Evolutionary conservation across 2,113 vertebrate species (phyloP).

Genomic region (Cololabis saira): DNA sequence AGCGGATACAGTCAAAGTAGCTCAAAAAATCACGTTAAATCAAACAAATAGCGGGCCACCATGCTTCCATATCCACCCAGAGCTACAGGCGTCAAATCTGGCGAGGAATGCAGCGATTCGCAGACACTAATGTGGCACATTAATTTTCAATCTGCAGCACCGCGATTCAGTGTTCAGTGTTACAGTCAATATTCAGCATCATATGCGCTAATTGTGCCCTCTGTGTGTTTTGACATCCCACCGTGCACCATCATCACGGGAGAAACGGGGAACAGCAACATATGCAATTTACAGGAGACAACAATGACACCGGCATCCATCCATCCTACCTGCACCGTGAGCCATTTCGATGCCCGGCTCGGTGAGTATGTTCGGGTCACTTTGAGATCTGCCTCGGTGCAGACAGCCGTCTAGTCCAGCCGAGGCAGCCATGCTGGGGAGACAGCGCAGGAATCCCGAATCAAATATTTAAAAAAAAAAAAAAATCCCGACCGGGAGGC

Average conservation of each 20-base stretch:
- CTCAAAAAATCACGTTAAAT: slow-evolving; percentile 24
- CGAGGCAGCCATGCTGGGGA: slow-evolving; percentile 90
- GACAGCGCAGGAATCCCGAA: slow-evolving; percentile 78
- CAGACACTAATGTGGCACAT: slow-evolving; percentile 55
- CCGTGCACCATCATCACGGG: slow-evolving; percentile 35
- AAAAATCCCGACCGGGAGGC: slow-evolving; percentile 75
- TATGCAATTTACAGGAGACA: not conserved
- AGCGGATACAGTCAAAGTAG: slow-evolving; percentile 25
- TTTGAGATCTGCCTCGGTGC: slow-evolving; percentile 94
- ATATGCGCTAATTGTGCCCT: slow-evolving; percentile 58
- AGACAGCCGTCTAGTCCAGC: slow-evolving; percentile 91
- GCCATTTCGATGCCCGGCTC: slow-evolving; percentile 85
- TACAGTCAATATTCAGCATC: slow-evolving; percentile 43
- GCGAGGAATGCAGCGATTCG: slow-evolving; percentile 45
- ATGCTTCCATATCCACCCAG: slow-evolving; percentile 44
- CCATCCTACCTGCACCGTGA: slow-evolving; percentile 87
- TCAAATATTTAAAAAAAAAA: slow-evolving; percentile 82
- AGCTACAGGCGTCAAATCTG: slow-evolving; percentile 60
- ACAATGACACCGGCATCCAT: slow-evolving; percentile 71
- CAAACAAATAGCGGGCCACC: slow-evolving; percentile 28
- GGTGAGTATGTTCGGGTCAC: slow-evolving; percentile 94
- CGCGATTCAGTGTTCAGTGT: slow-evolving; percentile 21
- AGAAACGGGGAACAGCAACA: slow-evolving; percentile 6
- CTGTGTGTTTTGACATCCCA: slow-evolving; percentile 48
- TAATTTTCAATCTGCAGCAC: slow-evolving; percentile 65